Conservation (phyloP, 30 jellyfish, hydroid and myxozoan species). For the Mastigias papua region DNA sequence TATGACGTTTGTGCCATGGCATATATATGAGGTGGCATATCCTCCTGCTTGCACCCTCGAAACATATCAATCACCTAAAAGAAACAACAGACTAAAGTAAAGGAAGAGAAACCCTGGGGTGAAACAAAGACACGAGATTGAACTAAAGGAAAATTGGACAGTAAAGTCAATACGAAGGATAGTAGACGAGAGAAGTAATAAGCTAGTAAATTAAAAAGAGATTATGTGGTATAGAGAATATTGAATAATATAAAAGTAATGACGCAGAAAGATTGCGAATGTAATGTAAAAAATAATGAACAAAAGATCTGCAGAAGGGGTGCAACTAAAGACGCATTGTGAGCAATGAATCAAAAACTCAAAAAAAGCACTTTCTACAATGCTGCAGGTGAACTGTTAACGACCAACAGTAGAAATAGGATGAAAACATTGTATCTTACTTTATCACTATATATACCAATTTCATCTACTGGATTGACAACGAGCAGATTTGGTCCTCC, state of each 20-base stretch:
- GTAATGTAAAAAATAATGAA: no score
- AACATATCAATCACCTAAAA: constrained; percentile 91
- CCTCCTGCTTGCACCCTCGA: constrained; percentile 97
- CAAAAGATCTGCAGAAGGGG: no score
- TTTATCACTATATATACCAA: constrained; percentile 84
- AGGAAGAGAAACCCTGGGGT: no score
- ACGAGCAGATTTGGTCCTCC: constrained; percentile 91
- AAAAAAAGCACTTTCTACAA: no score
- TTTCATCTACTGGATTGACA: constrained; percentile 81
- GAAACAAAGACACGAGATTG: neutral
- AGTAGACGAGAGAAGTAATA: neutral
- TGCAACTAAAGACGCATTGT: no score
- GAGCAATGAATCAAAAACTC: no score
- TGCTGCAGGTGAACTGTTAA: no score
- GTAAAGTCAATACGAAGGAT: neutral
- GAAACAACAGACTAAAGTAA: neutral
- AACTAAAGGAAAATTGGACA: neutral
- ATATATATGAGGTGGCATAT: constrained; percentile 98
- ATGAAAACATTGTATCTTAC: no score
- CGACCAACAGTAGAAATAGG: no score
- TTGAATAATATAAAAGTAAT: neutral
- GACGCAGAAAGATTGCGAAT: no score
- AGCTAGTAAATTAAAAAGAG: neutral
- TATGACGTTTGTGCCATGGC: constrained; percentile 95
- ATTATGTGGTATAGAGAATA: neutral